Base-by-base conservation (phyloP, 2,888 invertebrate genomes). In the Baronia brevicornis region DNA sequence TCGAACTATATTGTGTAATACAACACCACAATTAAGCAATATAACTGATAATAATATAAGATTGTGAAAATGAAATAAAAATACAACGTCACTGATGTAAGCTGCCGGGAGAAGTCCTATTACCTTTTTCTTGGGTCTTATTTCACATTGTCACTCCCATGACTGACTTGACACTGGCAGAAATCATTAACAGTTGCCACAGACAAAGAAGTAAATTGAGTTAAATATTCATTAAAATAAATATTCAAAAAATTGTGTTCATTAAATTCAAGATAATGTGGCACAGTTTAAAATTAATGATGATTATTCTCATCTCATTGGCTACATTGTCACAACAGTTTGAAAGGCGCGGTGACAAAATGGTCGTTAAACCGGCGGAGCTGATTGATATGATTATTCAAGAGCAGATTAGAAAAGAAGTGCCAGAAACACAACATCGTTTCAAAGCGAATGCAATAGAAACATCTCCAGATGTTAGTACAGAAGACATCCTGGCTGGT, bases 371-470 rank as follows among this genome's bases (percentile, higher is more conserved):
- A 36, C 57, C 67, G 2, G 39, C 55, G 5, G 64, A 69, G 21
- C 39, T 71, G 6, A 54, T 67, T n/a, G 60, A 67, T 31, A 48
- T 67, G 6, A 53, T 71, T 3, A 33, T 54, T 29, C 37, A 61
- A 35, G 68, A 70, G 28, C 49, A 48, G 19, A 33, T 39, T 13
- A 49, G 46, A 39, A 43, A 31, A 5, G 38, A 39, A n/a, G 10
- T 6, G 1, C 13, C 31, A 3, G 23, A 13, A 3, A 19, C 30
- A 4, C 32, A 30, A 5, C 28, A 28, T 20, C 36, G 28, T 1
- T 36, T 24, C 23, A 31, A 32, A 15, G 31, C 31, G 7, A 31
- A 36, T 7, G 23, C 17, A 4, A 36, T 25, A 19, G n/a, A 19
- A 15, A 23, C 28, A 11, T 10, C 7, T 3, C 17, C 15, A 2